Evolutionary conservation across 1,140 invertebrate species (phyloP).

Genomic region (Drosophila bipectinata): DNA sequence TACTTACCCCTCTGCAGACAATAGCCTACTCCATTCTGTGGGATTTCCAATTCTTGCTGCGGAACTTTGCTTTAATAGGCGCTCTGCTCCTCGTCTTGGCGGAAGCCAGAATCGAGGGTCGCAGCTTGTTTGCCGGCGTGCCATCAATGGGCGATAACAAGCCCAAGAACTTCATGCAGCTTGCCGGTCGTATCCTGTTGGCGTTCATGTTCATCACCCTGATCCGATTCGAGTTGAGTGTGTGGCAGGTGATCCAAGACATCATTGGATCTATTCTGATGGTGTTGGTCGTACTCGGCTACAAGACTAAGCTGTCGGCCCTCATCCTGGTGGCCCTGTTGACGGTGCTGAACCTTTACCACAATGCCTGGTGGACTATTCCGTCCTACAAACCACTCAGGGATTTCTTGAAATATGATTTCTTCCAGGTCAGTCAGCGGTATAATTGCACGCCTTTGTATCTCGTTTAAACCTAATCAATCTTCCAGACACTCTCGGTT

Average conservation of each 20-base stretch:
- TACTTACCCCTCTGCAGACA: conserved; percentile 87
- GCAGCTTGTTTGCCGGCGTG: conserved; percentile 98
- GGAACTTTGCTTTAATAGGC: conserved; percentile 98
- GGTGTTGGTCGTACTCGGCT: conserved; percentile 98
- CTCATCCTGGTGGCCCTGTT: conserved; percentile 96
- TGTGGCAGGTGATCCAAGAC: conserved; percentile 95
- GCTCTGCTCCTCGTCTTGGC: conserved; percentile 97
- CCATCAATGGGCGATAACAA: conserved; percentile 98
- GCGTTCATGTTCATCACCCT: conserved; percentile 99
- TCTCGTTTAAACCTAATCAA: not conserved
- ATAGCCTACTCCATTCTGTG: conserved; percentile 99
- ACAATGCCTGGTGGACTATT: conserved; percentile 99
- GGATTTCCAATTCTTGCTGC: conserved; percentile 98
- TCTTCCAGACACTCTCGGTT: conserved; percentile 96
- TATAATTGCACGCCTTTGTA: not conserved
- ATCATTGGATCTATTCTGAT: conserved; percentile 97
- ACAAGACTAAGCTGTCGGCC: conserved; percentile 99
- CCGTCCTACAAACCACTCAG: conserved; percentile 96
- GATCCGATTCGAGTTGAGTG: conserved; percentile 95
- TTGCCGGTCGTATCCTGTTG: conserved; percentile 96
- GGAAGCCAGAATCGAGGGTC: conserved; percentile 95
- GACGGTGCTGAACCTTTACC: conserved; percentile 96
- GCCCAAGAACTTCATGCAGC: conserved; percentile 98
- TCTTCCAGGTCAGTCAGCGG: conserved; percentile 93
- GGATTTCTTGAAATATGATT: conserved; percentile 99